phyloP scores from a whole-genome alignment of 2,113 vertebrate genomes.

The Urocolius indicus region DNA sequence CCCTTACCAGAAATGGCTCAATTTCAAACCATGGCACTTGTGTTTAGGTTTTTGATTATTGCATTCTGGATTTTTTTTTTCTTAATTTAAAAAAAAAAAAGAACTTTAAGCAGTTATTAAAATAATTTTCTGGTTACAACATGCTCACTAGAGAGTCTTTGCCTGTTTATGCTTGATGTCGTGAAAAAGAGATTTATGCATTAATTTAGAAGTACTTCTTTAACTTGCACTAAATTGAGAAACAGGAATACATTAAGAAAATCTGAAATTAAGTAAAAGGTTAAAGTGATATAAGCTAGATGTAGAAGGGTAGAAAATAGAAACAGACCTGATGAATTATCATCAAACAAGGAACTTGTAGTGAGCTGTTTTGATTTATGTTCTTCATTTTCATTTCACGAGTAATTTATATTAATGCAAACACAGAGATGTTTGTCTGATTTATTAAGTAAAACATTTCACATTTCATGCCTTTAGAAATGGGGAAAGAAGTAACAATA shows the following conservation, averaged over 20 bases:
- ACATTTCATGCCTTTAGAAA: slow-evolving; percentile 42
- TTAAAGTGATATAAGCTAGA: neutral
- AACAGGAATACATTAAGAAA: neutral
- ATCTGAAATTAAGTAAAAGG: neutral
- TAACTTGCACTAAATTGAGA: neutral
- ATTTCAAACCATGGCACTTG: too few species aligned
- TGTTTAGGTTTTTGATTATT: neutral
- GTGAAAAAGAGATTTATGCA: neutral
- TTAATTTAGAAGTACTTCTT: neutral
- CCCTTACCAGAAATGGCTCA: too few species aligned
- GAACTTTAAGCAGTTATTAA: neutral
- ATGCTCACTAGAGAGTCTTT: neutral
- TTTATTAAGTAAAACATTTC: slow-evolving; percentile 64
- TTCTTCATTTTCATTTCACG: slow-evolving; percentile 66
- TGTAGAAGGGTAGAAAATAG: neutral
- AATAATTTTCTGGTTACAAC: neutral
- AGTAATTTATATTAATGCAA: slow-evolving; percentile 72
- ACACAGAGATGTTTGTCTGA: slow-evolving; percentile 37
- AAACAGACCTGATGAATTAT: slow-evolving; percentile 56
- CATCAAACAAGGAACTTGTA: slow-evolving; percentile 52
- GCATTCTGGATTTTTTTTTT: neutral
- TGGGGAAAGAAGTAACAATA: neutral
- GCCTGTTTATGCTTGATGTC: neutral
- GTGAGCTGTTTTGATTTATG: slow-evolving; percentile 72
- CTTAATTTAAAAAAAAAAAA: neutral